phyloP scores from a whole-genome alignment of 2,888 invertebrate species.

The Leptinotarsa tumamoca region DNA sequence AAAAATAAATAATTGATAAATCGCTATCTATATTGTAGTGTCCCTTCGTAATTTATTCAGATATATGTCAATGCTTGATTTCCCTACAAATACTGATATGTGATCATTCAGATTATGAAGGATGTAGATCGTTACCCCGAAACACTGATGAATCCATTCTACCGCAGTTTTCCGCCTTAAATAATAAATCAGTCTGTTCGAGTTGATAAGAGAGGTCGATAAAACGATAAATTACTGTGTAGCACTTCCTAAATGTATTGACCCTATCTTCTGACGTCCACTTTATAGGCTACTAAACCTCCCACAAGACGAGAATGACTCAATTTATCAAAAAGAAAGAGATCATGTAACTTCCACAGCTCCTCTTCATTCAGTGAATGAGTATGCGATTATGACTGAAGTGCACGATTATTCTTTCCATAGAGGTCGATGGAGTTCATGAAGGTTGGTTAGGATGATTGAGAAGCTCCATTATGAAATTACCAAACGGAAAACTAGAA shows the following conservation, averaged over 20 bases:
- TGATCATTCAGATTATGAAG: no score
- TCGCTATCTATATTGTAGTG: no score
- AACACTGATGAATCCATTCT: conserved; percentile 7
- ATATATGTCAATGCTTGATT: no score
- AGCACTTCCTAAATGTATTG: conserved; percentile 46
- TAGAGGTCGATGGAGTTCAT: no score
- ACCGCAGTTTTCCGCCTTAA: conserved; percentile 30
- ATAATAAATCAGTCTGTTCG: conserved; percentile 47
- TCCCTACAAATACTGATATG: no score
- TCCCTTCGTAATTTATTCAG: no score
- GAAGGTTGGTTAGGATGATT: no score
- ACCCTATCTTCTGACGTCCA: conserved; percentile 47
- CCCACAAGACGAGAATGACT: conserved; percentile 30
- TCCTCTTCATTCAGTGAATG: background rate
- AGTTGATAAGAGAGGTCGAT: conserved; percentile 49
- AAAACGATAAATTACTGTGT: conserved; percentile 49
- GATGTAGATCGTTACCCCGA: background rate
- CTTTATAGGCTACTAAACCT: conserved; percentile 43
- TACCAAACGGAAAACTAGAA: no score
- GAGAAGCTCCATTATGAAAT: no score
- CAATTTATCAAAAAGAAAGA: conserved; percentile 26
- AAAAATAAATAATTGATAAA: no score
- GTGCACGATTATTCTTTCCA: background rate
- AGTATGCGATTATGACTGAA: background rate
- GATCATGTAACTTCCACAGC: background rate